phyloP scores from a whole-genome alignment of 2,888 invertebrate genomes.

The Bombyx huttoni region DNA sequence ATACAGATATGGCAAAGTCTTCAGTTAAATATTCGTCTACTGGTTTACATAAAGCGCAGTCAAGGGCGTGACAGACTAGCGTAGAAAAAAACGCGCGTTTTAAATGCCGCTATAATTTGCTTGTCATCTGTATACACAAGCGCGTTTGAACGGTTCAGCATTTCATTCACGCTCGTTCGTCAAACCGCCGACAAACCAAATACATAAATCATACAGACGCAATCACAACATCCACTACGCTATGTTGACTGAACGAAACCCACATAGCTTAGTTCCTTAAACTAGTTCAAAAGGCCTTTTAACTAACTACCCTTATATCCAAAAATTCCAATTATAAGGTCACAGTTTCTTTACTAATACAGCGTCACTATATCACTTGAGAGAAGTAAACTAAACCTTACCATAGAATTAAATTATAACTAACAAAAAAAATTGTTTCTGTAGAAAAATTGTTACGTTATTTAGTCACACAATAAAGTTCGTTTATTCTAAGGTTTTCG shows the following conservation, averaged over 20 bases:
- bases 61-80: background rate
- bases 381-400: constrained; percentile 56
- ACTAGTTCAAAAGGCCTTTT: constrained; percentile 63
- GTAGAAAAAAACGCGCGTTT: background rate
- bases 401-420: constrained; percentile 31
- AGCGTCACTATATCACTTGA: constrained; percentile 64
- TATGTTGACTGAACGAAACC: constrained; percentile 28
- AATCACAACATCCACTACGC: constrained; percentile 46
- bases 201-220: constrained; percentile 31
- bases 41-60: constrained; percentile 4
- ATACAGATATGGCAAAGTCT: constrained; percentile 42
- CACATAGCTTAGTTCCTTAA: constrained; percentile 49
- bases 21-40: constrained; percentile 15
- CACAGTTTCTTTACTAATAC: constrained; percentile 62
- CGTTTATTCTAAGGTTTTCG: constrained; percentile 50
- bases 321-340: constrained; percentile 66
- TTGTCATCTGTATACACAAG: background rate
- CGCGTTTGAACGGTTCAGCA: background rate
- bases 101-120: background rate
- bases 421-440: constrained; percentile 36
- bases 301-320: constrained; percentile 66
- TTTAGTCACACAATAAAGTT: constrained; percentile 53
- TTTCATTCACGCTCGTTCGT: background rate
- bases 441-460: constrained; percentile 61
- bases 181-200: constrained; percentile 20